Conservation (phyloP, 2,797 vertebrate genomes). For the Tenualosa thibaudeaui region DNA sequence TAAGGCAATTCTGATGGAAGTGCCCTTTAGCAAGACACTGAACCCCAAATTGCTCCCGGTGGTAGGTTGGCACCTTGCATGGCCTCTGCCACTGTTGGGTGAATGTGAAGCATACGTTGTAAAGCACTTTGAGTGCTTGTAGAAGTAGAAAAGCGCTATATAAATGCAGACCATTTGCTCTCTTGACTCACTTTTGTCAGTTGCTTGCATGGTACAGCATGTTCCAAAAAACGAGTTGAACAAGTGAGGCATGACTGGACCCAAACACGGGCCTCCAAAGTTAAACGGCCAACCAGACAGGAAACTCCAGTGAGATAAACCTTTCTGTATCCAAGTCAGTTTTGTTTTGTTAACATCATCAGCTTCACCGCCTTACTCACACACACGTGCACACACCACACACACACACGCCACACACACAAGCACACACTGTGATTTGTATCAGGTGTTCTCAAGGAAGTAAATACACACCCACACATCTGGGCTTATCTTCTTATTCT, state of each 20-base stretch:
- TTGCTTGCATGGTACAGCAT: slow-evolving; percentile 1
- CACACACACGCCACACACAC: background rate
- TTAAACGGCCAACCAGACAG: slow-evolving; percentile 12
- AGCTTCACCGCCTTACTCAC: background rate
- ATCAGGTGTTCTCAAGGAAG: slow-evolving; percentile 14
- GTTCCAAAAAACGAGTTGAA: background rate
- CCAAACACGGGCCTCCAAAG: background rate
- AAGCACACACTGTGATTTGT: background rate
- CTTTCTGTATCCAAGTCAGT: background rate
- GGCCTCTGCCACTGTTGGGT: too few species aligned
- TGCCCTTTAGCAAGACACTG: too few species aligned
- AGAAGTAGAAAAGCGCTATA: too few species aligned
- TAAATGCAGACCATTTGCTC: background rate
- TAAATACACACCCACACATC: slow-evolving; percentile 9
- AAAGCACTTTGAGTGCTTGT: too few species aligned
- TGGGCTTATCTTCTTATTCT: background rate
- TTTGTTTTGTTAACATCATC: background rate
- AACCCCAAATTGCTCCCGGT: too few species aligned
- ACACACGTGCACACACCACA: background rate
- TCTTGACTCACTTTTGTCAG: background rate
- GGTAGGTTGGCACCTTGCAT: too few species aligned
- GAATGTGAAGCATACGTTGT: too few species aligned
- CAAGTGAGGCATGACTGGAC: background rate
- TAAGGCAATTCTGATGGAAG: background rate
- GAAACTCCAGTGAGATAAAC: slow-evolving; percentile 7